These are phyloP conservation scores for Salvelinus namaycush DNA, from an alignment of 2,113 vertebrate genomes.

Conservation along the genomic window DNA sequence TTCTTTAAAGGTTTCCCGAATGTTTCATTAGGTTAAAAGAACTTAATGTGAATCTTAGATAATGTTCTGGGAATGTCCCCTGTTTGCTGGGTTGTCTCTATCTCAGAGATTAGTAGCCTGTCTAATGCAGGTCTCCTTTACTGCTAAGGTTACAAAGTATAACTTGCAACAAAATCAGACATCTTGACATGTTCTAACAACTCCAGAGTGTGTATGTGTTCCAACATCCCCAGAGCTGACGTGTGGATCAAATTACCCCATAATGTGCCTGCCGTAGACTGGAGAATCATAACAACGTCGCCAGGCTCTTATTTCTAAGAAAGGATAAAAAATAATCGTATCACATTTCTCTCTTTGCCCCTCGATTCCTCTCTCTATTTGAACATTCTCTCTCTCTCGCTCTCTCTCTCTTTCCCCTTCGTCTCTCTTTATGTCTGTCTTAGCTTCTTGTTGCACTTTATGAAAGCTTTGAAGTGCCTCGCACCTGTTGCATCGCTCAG, in stretches of 20 bases:
- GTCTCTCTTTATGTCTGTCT: conserved; percentile 2
- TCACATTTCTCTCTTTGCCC: conserved; percentile 18
- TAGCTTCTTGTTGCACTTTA: conserved; percentile 2
- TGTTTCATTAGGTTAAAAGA: too few species aligned
- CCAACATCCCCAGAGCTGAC: not conserved
- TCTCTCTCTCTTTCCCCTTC: not conserved
- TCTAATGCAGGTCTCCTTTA: too few species aligned
- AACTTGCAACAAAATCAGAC: not conserved
- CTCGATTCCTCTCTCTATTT: not conserved
- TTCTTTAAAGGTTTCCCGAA: too few species aligned
- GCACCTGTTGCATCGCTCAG: conserved; percentile 44
- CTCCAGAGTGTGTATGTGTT: not conserved
- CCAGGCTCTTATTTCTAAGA: conserved; percentile 27
- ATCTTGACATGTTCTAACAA: conserved; percentile 6
- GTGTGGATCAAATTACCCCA: conserved; percentile 1
- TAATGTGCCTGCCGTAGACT: conserved; percentile 17
- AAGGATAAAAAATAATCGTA: conserved; percentile 31
- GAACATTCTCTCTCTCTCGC: too few species aligned
- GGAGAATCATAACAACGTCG: conserved; percentile 10
- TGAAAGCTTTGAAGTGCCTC: conserved; percentile 27
- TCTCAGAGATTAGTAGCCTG: too few species aligned
- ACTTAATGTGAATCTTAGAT: too few species aligned
- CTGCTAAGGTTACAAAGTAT: not conserved
- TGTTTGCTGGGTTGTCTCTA: too few species aligned
- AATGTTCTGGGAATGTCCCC: too few species aligned